A percentile compares a stretch with the other conserved stretches of the same genome.
Evolutionary conservation across 53 echinoderm and acorn worm genomes (phyloP).

Genomic region (Luidia sarsii): DNA sequence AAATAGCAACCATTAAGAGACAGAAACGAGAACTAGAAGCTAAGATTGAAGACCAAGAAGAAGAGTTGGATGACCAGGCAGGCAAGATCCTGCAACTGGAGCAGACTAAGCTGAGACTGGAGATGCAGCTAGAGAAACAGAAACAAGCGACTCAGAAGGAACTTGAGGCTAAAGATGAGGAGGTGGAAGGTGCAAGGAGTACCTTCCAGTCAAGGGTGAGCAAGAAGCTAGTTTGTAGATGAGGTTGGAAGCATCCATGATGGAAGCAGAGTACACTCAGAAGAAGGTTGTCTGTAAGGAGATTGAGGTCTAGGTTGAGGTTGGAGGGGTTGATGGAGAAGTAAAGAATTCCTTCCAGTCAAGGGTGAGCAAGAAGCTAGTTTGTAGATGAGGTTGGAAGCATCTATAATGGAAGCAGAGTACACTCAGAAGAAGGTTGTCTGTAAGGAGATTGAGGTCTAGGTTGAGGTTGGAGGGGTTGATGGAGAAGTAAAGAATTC

Average conservation of each 20-base stretch:
- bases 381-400: slow-evolving; percentile 97
- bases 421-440: slow-evolving; percentile 78
- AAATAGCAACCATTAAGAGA: slow-evolving; percentile 77
- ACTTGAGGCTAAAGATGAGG: slow-evolving; percentile 90
- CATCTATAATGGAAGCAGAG: slow-evolving; percentile 88
- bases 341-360: slow-evolving; percentile 72
- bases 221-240: slow-evolving; percentile 83
- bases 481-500: slow-evolving; percentile 67
- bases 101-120: slow-evolving; percentile 92
- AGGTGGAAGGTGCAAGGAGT: slow-evolving; percentile 79
- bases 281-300: slow-evolving; percentile 90
- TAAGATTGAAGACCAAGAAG: slow-evolving; percentile 94
- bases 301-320: slow-evolving; percentile 89
- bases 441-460: slow-evolving; percentile 90
- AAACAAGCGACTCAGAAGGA: slow-evolving; percentile 92
- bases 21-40: slow-evolving; percentile 89
- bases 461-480: slow-evolving; percentile 96
- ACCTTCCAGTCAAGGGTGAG: slow-evolving; percentile 85
- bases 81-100: slow-evolving; percentile 91
- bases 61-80: slow-evolving; percentile 97
- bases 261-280: slow-evolving; percentile 89
- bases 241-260: slow-evolving; percentile 92
- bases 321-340: slow-evolving; percentile 82
- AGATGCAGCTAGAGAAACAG: slow-evolving; percentile 93
- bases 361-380: slow-evolving; percentile 80